Conservation (phyloP, 2,888 invertebrate species). For the Drosophila koepferae region DNA sequence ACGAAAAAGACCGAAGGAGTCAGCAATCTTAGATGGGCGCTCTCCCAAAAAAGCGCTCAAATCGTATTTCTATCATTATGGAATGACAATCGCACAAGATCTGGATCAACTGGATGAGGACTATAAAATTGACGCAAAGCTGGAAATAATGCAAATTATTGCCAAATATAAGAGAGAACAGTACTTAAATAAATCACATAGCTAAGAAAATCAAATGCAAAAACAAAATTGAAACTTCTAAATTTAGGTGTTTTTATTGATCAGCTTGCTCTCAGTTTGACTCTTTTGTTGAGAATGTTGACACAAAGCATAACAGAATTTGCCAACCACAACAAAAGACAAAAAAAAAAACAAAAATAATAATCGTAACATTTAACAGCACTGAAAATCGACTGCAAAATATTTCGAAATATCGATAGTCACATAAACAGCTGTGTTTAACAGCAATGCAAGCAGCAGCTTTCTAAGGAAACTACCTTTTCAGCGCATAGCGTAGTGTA, state of each 20-base stretch:
- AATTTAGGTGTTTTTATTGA: too few relatives aligned
- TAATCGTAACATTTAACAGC: constrained; percentile 12
- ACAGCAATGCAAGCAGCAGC: constrained; percentile 15
- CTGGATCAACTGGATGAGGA: constrained; percentile 57
- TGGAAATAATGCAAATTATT: constrained; percentile 59
- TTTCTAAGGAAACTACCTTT: constrained; percentile 35
- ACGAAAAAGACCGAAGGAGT: constrained; percentile 27
- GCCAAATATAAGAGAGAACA: constrained; percentile 54
- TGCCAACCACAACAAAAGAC: constrained; percentile 49
- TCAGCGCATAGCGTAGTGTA: constrained; percentile 16
- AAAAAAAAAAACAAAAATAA: neutral
- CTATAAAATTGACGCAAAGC: constrained; percentile 55
- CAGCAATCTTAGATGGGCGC: constrained; percentile 10
- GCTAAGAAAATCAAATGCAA: constrained; percentile 20
- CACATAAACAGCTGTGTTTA: constrained; percentile 28
- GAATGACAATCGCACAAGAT: constrained; percentile 57
- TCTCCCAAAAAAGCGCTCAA: constrained; percentile 8
- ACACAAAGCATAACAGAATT: constrained; percentile 27
- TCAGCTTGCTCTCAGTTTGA: neutral
- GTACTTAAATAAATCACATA: constrained; percentile 41
- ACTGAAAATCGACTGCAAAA: constrained; percentile 18
- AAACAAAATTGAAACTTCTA: neutral
- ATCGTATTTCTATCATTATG: constrained; percentile 53
- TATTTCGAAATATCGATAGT: constrained; percentile 40
- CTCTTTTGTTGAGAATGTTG: constrained; percentile 43